Evolutionary conservation across 2,797 vertebrate genomes (phyloP).

Genomic region (Staurois parvus): DNA sequence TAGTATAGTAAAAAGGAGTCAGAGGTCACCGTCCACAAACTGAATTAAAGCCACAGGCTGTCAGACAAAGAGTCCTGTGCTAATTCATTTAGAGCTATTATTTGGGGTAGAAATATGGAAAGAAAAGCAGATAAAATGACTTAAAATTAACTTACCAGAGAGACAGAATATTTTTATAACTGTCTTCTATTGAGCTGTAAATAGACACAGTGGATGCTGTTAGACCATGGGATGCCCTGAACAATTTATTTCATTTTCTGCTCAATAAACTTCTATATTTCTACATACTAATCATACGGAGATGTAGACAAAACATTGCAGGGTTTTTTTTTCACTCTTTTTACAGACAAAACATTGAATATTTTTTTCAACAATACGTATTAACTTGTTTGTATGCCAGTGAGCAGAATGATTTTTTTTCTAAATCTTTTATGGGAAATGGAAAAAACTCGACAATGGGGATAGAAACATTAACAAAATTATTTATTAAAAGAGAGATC

Average conservation of each 20-base stretch:
- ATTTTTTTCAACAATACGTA: background rate
- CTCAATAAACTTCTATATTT: constrained; percentile 4
- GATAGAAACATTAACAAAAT: too few relatives aligned
- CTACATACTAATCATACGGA: background rate
- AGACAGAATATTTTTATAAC: constrained; percentile 76
- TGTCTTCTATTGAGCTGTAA: constrained; percentile 44
- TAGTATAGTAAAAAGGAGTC: constrained; percentile 82
- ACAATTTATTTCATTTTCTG: constrained; percentile 41
- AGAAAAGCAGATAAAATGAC: constrained; percentile 83
- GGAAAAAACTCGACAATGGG: too few relatives aligned
- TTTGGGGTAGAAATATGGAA: constrained; percentile 79
- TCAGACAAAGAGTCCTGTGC: constrained; percentile 75
- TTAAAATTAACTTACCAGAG: constrained; percentile 82
- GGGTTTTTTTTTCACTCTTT: too few relatives aligned
- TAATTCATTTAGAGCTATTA: constrained; percentile 85
- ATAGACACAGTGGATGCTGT: constrained; percentile 26
- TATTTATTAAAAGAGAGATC: too few relatives aligned
- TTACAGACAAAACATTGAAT: background rate
- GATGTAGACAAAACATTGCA: background rate
- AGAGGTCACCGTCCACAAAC: constrained; percentile 86
- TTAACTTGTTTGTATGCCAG: background rate
- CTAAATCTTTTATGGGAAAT: background rate
- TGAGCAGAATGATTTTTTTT: background rate
- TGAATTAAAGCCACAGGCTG: constrained; percentile 82
- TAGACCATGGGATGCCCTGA: constrained; percentile 3